Base-by-base conservation (phyloP, 2,888 invertebrate genomes). In the Platycheirus rosarum region DNA sequence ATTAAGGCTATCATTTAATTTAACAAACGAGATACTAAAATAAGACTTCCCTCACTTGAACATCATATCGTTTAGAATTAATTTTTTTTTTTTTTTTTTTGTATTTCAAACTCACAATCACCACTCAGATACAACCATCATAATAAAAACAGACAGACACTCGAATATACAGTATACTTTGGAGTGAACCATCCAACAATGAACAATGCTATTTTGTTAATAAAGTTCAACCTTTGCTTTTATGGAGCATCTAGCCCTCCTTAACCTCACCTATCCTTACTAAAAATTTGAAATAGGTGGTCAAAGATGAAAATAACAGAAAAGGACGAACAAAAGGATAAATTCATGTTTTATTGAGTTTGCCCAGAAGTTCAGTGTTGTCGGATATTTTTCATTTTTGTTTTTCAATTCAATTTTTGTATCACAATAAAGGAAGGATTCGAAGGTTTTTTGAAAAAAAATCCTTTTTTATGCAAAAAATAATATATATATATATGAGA, bases 331-430 rank as follows among this genome's bases (percentile, higher is more conserved):
- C 35, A 49, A 74, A 57, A 55, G 63, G 35, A 68, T 79, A 69
- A 48, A 62, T 69, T 44, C 63, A 79, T 79, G 63, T 74, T 79
- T 73, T 74, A 73, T 74, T 68, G 69, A 68, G 69, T 73, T 69
- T 68, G 40, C 23, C 46, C 62, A 46, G 20, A 49, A 42, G 23
- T 55, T 18, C 7, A 2, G 5, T 26, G 29, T 51, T 51, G 9
- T 13, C 0, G 8, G n/a, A 20, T 13, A 7, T 37, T 35, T 37
- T 49, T 55, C n/a, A n/a, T 46, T 26, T 49, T 51, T 26, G 9
- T 46, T 60, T 20, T 37, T 20, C n/a, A 13, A 20, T 32, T 69
- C n/a, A n/a, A n/a, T n/a, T 53, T 71, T 71, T 60, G 51, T 62
- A 60, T 78, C 51, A n/a, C n/a, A n/a, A n/a, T n/a, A n/a, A n/a